These are phyloP conservation scores for Drosophila tanythrix DNA, from an alignment of 2,888 invertebrate species.

Conservation along the genomic window DNA sequence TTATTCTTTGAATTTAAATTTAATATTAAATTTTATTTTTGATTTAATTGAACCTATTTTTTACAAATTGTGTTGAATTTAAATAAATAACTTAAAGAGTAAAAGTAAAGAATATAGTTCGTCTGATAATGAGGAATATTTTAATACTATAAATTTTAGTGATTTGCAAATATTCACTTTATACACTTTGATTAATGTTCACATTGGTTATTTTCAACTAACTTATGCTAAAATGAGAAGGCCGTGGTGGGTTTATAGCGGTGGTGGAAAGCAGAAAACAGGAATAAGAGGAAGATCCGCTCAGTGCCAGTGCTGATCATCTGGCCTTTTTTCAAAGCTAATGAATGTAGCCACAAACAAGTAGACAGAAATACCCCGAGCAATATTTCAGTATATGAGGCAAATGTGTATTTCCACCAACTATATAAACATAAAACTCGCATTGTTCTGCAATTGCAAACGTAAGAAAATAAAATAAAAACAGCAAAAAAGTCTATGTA, in stretches of 20 bases:
- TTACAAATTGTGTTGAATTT: too few relatives aligned
- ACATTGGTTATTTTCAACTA: background rate
- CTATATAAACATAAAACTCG: slow-evolving; percentile 12
- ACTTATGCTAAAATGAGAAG: background rate
- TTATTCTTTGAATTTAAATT: background rate
- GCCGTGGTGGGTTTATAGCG: background rate
- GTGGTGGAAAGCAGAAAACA: background rate
- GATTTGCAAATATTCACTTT: too few relatives aligned
- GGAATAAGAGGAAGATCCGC: background rate
- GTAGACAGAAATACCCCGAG: background rate
- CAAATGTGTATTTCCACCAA: background rate
- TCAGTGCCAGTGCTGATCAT: background rate
- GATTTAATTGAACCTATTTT: background rate
- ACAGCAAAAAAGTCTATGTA: slow-evolving; percentile 25
- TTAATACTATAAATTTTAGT: too few relatives aligned
- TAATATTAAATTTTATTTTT: background rate
- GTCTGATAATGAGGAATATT: too few relatives aligned
- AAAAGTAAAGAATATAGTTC: too few relatives aligned
- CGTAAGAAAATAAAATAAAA: slow-evolving; percentile 6
- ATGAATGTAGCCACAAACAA: background rate
- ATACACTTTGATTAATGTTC: too few relatives aligned
- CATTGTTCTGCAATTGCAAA: slow-evolving; percentile 23
- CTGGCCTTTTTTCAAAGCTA: background rate
- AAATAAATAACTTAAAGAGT: too few relatives aligned
- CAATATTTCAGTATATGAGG: background rate